phyloP scores from a whole-genome alignment of 1,140 invertebrate species.

The Zaprionus ghesquierei region DNA sequence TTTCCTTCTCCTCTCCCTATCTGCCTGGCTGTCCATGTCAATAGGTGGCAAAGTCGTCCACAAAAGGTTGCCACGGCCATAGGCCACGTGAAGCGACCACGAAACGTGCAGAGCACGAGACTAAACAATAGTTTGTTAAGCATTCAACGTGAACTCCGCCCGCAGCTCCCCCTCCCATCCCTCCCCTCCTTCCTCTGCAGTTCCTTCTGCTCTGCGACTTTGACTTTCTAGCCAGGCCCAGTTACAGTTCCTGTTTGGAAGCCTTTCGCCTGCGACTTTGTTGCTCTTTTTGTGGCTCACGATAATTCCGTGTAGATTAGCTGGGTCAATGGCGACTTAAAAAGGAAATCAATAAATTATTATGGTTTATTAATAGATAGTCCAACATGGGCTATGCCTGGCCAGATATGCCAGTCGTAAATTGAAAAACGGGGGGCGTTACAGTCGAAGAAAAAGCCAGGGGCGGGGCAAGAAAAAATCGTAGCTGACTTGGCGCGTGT shows the following conservation, averaged over 20 bases:
- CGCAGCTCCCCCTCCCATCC: not conserved
- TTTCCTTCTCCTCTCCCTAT: not conserved
- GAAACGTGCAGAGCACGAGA: constrained; percentile 8
- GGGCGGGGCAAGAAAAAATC: not conserved
- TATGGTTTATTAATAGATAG: constrained; percentile 70
- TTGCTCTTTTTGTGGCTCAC: constrained; percentile 12
- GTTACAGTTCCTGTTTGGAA: constrained; percentile 2
- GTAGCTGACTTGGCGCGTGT: not conserved
- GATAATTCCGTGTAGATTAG: constrained; percentile 64
- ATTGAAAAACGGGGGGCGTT: constrained; percentile 50
- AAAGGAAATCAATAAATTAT: constrained; percentile 78
- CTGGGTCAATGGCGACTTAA: constrained; percentile 65
- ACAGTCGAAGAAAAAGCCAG: constrained; percentile 7
- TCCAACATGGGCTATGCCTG: constrained; percentile 15
- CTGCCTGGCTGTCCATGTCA: constrained; percentile 10
- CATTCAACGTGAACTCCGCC: constrained; percentile 21
- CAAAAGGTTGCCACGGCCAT: constrained; percentile 44
- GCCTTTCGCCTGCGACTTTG: not conserved
- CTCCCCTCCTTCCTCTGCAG: constrained; percentile 1
- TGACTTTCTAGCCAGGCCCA: constrained; percentile 14
- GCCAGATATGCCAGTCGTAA: constrained; percentile 46
- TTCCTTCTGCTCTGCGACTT: constrained; percentile 5
- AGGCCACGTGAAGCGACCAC: constrained; percentile 30
- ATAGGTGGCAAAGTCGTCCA: constrained; percentile 42
- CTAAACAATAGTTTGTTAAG: constrained; percentile 59